Base-by-base conservation (phyloP, 2,113 vertebrate genomes). In the Pachycephala philippinensis region DNA sequence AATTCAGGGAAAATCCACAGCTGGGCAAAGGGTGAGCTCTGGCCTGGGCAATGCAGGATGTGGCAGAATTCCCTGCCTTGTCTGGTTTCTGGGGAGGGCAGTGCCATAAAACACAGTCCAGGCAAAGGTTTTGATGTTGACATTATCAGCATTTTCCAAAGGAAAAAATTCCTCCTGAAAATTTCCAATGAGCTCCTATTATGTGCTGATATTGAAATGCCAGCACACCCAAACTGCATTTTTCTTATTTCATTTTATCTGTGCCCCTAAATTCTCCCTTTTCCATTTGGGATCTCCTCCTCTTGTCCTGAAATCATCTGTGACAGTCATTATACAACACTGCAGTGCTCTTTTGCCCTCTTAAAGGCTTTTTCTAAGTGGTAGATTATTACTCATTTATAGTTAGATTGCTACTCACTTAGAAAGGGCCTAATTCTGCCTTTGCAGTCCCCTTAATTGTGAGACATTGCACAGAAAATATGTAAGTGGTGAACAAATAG, bases 351-450 rank as follows among this genome's bases (percentile, higher is more conserved):
- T 84, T 89, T 64, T 92, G 90, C 90, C 71, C 72, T 84, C 89
- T 90, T 16, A 24, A 47, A 86, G 56, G 56, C 19, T 86, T 93
- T 83, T 65, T 13, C 22, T 63, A 70, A 87, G 76, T 26, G 35
- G 13, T 70, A 52, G 64, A 70, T 93, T 95, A 95, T 95, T 88
- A 74, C 11, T 86, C 42, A 70, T 92, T 90, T 95, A 72, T 69
- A 63, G 42, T 64, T 65, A 72, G 64, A 92, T 49, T 79, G 30
- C 60, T 68, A 28, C 45, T 78, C 33, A 4, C 64, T 92, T 72
- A 81, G 49, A 84, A 92, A 92, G 30, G 57, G 31, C 31, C 72
- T 92, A 70, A 81, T 80, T 94, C 68, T 96, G 79, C 79, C 95
- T 79, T 77, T 90, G 16, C 45, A 52, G 44, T 77, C 35, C 31